A percentile compares a stretch with the other conserved stretches of the same genome.
phyloP scores from a whole-genome alignment of 2,113 vertebrate genomes.

The Pungitius pungitius region DNA sequence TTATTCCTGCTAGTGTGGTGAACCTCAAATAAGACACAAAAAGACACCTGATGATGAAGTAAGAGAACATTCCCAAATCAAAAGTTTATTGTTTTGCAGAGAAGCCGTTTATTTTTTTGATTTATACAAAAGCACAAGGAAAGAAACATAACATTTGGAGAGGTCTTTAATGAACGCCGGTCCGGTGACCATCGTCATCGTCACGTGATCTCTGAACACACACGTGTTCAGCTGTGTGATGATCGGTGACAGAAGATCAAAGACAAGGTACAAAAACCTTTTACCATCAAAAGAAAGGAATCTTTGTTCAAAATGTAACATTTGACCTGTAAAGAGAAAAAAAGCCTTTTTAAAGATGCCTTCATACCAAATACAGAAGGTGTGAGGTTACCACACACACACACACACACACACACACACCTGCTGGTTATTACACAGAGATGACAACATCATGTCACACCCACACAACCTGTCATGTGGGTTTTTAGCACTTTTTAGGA shows the following conservation, averaged over 20 bases:
- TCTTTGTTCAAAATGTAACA: conserved; percentile 10
- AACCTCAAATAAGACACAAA: too few species aligned
- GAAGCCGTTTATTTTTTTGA: conserved; percentile 37
- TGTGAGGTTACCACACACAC: conserved; percentile 32
- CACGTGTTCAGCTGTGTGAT: not conserved
- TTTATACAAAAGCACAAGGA: conserved; percentile 57
- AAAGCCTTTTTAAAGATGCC: conserved; percentile 32
- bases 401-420: conserved; percentile 25
- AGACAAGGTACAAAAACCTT: conserved; percentile 17
- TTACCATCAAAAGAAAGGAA: conserved; percentile 31
- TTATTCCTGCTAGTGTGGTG: too few species aligned
- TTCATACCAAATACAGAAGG: conserved; percentile 38
- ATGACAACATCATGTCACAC: conserved; percentile 58
- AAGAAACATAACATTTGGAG: not conserved
- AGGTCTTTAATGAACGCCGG: conserved; percentile 31
- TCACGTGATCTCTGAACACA: not conserved
- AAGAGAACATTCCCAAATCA: conserved; percentile 17
- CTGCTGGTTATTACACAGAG: conserved; percentile 62
- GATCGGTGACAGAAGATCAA: conserved; percentile 6
- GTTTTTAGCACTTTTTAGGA: conserved; percentile 32
- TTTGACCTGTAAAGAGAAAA: conserved; percentile 16
- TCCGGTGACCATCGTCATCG: conserved; percentile 23
- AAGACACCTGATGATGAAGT: not conserved
- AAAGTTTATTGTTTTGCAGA: conserved; percentile 67
- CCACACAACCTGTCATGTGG: conserved; percentile 45